These are phyloP conservation scores for Falco punctatus DNA, from an alignment of 2,113 vertebrate genomes.

Conservation along the genomic window DNA sequence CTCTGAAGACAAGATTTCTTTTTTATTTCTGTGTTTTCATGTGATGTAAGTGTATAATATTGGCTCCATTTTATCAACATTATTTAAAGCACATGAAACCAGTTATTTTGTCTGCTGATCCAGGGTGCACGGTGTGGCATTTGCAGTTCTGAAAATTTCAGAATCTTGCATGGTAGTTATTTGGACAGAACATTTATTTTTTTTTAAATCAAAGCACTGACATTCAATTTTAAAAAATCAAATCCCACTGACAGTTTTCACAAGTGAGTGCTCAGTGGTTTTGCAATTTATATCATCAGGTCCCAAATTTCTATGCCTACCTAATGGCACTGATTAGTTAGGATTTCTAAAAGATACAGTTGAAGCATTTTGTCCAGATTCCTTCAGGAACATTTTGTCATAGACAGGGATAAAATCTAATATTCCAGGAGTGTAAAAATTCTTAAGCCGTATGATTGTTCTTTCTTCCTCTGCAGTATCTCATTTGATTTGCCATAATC, in stretches of 20 bases:
- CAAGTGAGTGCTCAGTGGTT: neutral
- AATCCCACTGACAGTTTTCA: neutral
- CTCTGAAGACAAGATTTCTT: neutral
- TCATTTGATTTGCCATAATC: neutral
- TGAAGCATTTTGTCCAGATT: neutral
- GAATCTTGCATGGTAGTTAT: neutral
- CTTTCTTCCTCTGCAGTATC: neutral
- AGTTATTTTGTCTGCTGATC: neutral
- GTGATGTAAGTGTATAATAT: neutral
- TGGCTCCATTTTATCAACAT: neutral
- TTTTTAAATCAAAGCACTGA: neutral
- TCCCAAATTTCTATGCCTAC: neutral
- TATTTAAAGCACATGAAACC: neutral
- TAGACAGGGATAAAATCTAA: neutral
- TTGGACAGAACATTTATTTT: neutral
- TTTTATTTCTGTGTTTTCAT: neutral
- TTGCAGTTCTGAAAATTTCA: neutral
- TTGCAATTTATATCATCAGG: neutral
- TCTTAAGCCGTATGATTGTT: neutral
- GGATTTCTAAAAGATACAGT: neutral
- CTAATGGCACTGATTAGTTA: neutral
- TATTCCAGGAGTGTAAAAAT: neutral
- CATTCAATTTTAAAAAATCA: neutral
- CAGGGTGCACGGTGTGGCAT: neutral
- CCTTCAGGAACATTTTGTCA: neutral